A percentile compares a stretch with the other conserved stretches of the same genome.
Conservation (phyloP, 2,113 vertebrate genomes). For the Caloenas nicobarica region DNA sequence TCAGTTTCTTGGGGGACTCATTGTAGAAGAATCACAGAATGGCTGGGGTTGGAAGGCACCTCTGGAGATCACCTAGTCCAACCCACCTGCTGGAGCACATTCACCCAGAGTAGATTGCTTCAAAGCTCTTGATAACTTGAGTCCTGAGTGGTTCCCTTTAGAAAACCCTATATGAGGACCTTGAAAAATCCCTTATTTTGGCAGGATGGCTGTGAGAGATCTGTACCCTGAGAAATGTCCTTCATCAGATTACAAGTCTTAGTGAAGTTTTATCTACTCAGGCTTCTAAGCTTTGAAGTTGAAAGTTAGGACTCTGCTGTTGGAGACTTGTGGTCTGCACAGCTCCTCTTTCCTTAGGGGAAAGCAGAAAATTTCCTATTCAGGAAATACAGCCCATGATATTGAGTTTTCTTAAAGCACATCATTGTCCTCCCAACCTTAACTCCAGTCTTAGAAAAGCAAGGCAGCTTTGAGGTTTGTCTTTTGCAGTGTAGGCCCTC, state of each 20-base stretch:
- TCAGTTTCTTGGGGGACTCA: not conserved
- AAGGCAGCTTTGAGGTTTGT: accelerated
- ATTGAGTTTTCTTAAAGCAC: not conserved
- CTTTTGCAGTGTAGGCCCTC: not conserved
- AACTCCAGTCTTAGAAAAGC: not conserved
- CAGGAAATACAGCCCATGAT: not conserved
- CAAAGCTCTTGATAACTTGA: not conserved
- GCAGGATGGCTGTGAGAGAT: accelerated
- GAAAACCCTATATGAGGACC: not conserved
- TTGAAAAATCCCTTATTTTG: not conserved
- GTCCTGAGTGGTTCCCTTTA: not conserved
- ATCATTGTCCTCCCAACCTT: not conserved
- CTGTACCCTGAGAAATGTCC: not conserved
- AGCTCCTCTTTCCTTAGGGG: not conserved
- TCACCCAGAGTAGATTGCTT: too few relatives aligned
- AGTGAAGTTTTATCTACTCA: not conserved
- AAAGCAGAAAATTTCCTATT: not conserved
- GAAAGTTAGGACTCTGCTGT: not conserved
- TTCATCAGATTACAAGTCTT: not conserved
- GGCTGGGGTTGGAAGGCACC: too few relatives aligned
- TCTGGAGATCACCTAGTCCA: too few relatives aligned
- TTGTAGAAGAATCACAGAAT: not conserved
- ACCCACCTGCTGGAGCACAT: too few relatives aligned
- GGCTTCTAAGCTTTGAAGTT: not conserved
- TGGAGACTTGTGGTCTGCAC: accelerated